Conservation (phyloP, 2,797 vertebrate species). For the Parauchenoglanis ngamensis region DNA sequence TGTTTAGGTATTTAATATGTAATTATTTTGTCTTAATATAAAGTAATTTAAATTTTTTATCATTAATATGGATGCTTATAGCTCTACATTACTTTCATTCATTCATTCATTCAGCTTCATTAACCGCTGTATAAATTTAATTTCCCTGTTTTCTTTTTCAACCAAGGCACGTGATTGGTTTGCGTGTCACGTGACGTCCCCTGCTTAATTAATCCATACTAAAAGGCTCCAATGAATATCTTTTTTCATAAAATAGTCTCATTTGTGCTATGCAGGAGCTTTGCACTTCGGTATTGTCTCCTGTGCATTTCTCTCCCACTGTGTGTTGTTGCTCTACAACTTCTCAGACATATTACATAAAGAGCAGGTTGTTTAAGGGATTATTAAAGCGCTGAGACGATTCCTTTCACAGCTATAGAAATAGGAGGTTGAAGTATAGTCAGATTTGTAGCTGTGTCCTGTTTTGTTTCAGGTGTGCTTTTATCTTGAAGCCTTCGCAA, state of each 20-base stretch:
- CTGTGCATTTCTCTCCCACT: neutral
- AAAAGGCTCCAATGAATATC: neutral
- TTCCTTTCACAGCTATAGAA: neutral
- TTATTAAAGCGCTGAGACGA: neutral
- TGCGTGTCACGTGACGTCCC: conserved; percentile 1
- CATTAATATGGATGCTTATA: neutral
- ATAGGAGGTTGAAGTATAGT: neutral
- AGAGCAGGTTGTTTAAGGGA: neutral
- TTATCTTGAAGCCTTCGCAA: neutral
- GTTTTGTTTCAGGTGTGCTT: neutral
- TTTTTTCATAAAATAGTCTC: neutral
- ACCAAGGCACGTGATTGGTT: neutral
- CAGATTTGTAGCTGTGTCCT: conserved; percentile 10
- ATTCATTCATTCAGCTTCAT: neutral
- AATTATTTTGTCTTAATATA: neutral
- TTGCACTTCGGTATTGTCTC: neutral
- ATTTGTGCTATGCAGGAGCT: conserved; percentile 62
- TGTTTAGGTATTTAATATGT: neutral
- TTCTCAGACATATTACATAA: neutral
- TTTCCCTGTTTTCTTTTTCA: neutral
- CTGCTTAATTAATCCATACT: neutral
- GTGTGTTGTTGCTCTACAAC: conserved; percentile 11
- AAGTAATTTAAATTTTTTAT: neutral
- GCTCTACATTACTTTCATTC: neutral
- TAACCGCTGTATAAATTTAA: neutral